Conservation (phyloP, 2,113 vertebrate species). For the Phainopepla nitens region DNA sequence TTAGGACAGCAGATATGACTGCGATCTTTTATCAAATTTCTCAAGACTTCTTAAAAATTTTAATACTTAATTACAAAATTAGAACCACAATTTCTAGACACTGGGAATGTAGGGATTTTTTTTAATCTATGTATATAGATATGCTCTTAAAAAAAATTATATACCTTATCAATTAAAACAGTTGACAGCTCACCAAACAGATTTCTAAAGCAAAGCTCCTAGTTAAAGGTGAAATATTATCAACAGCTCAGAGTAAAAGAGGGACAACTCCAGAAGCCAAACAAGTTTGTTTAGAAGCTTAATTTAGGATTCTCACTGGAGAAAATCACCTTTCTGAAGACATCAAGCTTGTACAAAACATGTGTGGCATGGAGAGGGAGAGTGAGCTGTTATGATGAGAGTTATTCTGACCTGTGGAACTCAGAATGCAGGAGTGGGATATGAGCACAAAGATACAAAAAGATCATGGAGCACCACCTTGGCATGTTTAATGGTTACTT, state of each 20-base stretch:
- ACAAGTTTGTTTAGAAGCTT: not conserved
- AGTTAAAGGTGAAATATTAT: not conserved
- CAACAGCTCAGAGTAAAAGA: not conserved
- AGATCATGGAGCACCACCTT: not conserved
- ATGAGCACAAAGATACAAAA: not conserved
- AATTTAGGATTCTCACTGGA: not conserved
- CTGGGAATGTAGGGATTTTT: not conserved
- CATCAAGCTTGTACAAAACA: fast-evolving
- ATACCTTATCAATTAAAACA: not conserved
- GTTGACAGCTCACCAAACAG: not conserved
- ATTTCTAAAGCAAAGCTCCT: not conserved
- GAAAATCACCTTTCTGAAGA: not conserved
- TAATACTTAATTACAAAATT: not conserved
- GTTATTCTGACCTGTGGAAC: not conserved
- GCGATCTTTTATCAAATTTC: not conserved
- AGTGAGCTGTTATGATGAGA: not conserved
- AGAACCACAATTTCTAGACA: not conserved
- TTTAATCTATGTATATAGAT: fast-evolving
- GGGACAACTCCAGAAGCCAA: not conserved
- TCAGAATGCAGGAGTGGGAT: not conserved
- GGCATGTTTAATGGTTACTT: not conserved
- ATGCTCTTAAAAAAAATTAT: not conserved
- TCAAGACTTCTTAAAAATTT: not conserved
- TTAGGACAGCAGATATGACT: not conserved
- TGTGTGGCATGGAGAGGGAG: not conserved